Evolutionary conservation across 2,888 invertebrate genomes (phyloP).

Genomic region (Drosophila parthenogenetica): DNA sequence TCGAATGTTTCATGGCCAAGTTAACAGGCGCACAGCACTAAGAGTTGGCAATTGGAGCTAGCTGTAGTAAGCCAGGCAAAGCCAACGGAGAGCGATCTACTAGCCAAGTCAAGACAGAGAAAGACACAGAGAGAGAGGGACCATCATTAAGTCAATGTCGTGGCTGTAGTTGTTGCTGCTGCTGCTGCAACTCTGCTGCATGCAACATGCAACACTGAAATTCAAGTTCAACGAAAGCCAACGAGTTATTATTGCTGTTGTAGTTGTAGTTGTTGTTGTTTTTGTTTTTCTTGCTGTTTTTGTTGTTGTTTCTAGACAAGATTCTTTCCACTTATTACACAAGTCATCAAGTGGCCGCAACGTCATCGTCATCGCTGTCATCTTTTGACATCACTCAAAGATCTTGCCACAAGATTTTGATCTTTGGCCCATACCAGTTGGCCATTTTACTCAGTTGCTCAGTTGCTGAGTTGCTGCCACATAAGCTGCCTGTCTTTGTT

Average conservation of each 20-base stretch:
- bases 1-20: conserved; percentile 80
- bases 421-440: background rate
- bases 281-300: no score
- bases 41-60: conserved; percentile 32
- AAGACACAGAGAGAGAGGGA: conserved; percentile 31
- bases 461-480: conserved; percentile 16
- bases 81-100: conserved; percentile 25
- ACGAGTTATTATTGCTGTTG: conserved; percentile 64
- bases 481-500: conserved; percentile 14
- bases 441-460: background rate
- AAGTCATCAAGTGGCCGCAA: conserved; percentile 70
- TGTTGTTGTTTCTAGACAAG: conserved; percentile 67
- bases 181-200: conserved; percentile 42
- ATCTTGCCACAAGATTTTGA: conserved; percentile 22
- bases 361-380: conserved; percentile 66
- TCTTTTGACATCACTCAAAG: conserved; percentile 55
- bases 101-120: conserved; percentile 37
- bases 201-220: conserved; percentile 71
- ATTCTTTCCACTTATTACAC: conserved; percentile 81
- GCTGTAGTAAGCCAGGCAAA: conserved; percentile 22
- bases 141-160: conserved; percentile 71
- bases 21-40: conserved; percentile 75
- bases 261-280: no score
- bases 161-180: conserved; percentile 36
- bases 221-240: conserved; percentile 75